Base-by-base conservation (phyloP, 2,888 invertebrate genomes). In the Phymatocera aterrima region DNA sequence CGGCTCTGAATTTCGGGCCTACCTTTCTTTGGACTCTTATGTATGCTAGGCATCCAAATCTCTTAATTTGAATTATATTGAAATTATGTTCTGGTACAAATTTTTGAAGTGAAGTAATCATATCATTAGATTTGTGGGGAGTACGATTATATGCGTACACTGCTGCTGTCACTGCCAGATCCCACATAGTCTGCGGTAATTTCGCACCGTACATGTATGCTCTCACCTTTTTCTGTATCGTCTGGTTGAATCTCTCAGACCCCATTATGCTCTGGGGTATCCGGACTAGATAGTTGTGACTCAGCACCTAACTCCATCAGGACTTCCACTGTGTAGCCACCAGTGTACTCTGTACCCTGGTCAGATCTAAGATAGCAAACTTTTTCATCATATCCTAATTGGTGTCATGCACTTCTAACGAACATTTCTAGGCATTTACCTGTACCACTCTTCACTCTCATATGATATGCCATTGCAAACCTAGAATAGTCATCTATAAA, bases 291-390 rank as follows among this genome's bases (percentile, higher is more conserved):
- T 51, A 43, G 72, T 34, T 79, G 57, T 10, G 46, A 65, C 43
- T 81, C 77, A 12, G 81, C 80, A 8, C 81, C 81, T 54, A 82
- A 48, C 51, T 51, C 77, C 46, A 60, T 70, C n/a, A 83, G 77
- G 2, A 82, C 81, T 48, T 82, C 82, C n/a, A 78, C n/a, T 1
- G 82, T 82, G 31, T 82, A 77, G 0, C 81, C 80, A 15, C 83
- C n/a, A n/a, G n/a, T n/a, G n/a, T n/a, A n/a, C n/a, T n/a, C n/a
- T n/a, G n/a, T n/a, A n/a, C n/a, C n/a, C 82, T 82, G 79, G 78
- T 84, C 84, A 2, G 83, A 79, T 65, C 81, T 79, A 21, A 85
- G 48, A 68, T 84, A 85, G 28, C 84, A 85, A 2, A 85, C 81
- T 74, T 84, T 84, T 12, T 72, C 83, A 77, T 84, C 61, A 60